Conservation (phyloP, 2,888 invertebrate genomes). For the Meiosimyza platycephala region DNA sequence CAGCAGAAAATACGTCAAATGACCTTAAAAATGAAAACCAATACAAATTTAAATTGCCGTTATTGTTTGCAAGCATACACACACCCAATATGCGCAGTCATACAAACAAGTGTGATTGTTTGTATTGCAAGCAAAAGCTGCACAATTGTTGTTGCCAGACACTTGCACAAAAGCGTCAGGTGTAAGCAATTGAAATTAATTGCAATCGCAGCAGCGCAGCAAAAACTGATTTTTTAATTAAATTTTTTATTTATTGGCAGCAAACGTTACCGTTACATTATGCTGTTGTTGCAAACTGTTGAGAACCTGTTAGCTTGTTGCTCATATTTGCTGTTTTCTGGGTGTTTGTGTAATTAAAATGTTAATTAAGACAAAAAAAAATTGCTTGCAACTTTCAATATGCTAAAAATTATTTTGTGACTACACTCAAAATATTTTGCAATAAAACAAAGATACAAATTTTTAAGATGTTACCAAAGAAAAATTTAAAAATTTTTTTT, state of each 20-base stretch:
- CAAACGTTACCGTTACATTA: conserved; percentile 19
- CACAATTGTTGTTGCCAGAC: neutral
- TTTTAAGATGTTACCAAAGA: too few species aligned
- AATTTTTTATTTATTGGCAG: conserved; percentile 11
- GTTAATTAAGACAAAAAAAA: conserved; percentile 11
- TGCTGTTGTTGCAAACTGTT: neutral
- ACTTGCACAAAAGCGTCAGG: conserved; percentile 1
- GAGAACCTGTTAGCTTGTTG: neutral
- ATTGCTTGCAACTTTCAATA: too few species aligned
- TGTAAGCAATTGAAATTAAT: too few species aligned
- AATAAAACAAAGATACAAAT: too few species aligned
- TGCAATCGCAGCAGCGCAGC: neutral
- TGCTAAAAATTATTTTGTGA: too few species aligned
- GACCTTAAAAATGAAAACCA: conserved; percentile 27
- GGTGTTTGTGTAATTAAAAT: conserved; percentile 30
- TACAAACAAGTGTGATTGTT: neutral
- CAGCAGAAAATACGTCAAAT: conserved; percentile 1
- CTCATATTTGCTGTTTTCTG: neutral
- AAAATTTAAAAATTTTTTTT: too few species aligned
- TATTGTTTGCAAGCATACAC: conserved; percentile 10
- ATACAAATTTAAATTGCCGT: conserved; percentile 20
- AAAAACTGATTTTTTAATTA: conserved; percentile 23
- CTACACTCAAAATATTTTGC: too few species aligned
- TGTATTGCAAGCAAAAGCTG: conserved; percentile 5
- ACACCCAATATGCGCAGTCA: conserved; percentile 8